These are phyloP conservation scores for Semnornis frantzii DNA, from an alignment of 2,113 vertebrate species.

Conservation along the genomic window DNA sequence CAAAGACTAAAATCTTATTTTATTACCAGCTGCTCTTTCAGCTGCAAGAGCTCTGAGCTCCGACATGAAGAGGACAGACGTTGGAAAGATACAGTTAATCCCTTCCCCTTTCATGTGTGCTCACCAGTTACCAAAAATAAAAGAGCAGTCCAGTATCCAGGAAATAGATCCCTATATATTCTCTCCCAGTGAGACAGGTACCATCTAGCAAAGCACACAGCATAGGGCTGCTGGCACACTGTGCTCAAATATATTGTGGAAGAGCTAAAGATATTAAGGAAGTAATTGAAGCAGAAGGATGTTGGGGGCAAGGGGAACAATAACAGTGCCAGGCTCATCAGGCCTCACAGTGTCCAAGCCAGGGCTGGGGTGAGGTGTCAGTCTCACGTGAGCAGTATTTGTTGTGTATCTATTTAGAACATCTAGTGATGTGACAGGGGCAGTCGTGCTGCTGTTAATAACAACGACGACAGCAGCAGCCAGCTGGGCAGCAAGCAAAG, in stretches of 20 bases:
- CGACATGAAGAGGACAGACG: background rate
- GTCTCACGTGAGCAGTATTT: background rate
- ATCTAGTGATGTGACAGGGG: background rate
- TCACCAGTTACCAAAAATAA: constrained; percentile 70
- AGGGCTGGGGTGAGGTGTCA: background rate
- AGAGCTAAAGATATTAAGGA: background rate
- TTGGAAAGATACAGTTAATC: constrained; percentile 72
- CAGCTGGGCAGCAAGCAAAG: background rate
- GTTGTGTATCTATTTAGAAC: constrained; percentile 9
- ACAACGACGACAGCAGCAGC: background rate
- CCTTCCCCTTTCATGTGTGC: constrained; percentile 45
- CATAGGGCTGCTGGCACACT: background rate
- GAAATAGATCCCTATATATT: background rate
- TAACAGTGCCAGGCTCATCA: background rate
- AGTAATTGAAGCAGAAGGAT: background rate
- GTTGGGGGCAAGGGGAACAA: background rate
- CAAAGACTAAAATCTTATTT: background rate
- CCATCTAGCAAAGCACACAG: background rate
- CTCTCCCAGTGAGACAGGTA: background rate
- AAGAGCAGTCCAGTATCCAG: background rate
- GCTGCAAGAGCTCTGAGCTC: background rate
- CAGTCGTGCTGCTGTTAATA: background rate
- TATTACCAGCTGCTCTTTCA: constrained; percentile 42
- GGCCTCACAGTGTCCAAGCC: background rate
- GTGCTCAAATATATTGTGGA: background rate